Percentiles rank a stretch among this genome's conserved stretches.
phyloP scores from a whole-genome alignment of 2,797 vertebrate genomes.

The Ctenopoma multispine region DNA sequence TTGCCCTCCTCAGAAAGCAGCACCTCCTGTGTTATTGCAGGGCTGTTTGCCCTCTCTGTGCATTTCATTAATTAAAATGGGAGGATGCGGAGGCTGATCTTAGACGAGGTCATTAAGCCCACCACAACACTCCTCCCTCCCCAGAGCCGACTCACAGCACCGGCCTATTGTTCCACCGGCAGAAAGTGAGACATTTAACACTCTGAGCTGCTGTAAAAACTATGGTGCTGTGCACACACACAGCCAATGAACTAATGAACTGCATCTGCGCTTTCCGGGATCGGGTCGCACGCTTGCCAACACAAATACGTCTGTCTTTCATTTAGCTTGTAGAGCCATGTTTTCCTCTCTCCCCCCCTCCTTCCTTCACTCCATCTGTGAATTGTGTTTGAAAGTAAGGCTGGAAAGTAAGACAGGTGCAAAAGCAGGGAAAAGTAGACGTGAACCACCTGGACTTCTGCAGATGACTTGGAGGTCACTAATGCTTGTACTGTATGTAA shows the following conservation, averaged over 20 bases:
- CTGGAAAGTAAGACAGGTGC: constrained; percentile 64
- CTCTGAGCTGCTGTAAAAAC: constrained; percentile 62
- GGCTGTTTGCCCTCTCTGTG: constrained; percentile 74
- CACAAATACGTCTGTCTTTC: constrained; percentile 75
- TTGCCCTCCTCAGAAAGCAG: constrained; percentile 68
- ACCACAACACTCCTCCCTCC: constrained; percentile 74
- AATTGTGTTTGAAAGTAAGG: constrained; percentile 50
- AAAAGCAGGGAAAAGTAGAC: constrained; percentile 26
- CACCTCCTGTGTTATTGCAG: constrained; percentile 75
- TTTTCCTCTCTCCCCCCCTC: constrained; percentile 47
- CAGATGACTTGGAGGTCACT: constrained; percentile 29
- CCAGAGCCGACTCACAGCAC: constrained; percentile 64
- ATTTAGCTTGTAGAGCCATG: constrained; percentile 65
- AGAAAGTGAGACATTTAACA: constrained; percentile 79
- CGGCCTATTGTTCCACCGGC: constrained; percentile 70
- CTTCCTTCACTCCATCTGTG: constrained; percentile 36
- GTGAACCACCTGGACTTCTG: constrained; percentile 56
- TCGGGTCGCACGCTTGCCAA: constrained; percentile 67
- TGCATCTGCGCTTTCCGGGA: constrained; percentile 72
- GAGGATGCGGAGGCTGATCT: constrained; percentile 64
- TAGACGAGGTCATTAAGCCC: constrained; percentile 78
- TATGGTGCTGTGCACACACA: constrained; percentile 1
- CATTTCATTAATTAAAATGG: constrained; percentile 80
- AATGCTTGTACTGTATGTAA: background rate
- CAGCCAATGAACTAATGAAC: constrained; percentile 48